Evolutionary conservation across 2,797 vertebrate genomes (phyloP).

Genomic region (Emydoidea blandingii): DNA sequence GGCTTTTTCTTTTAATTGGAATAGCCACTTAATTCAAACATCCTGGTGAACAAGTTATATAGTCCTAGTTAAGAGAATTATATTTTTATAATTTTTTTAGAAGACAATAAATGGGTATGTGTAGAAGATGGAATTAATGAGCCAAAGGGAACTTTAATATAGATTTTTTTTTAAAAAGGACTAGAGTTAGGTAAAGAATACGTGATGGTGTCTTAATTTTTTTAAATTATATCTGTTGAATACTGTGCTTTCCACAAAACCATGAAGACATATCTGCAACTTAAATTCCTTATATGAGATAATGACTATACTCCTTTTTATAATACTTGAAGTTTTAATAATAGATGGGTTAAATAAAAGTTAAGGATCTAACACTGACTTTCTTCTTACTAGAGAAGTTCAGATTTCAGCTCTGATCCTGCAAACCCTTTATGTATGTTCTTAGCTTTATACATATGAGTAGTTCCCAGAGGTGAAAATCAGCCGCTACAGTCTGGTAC

Average conservation of each 20-base stretch:
- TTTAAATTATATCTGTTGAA: accelerated
- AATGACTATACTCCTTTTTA: background rate
- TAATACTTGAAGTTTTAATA: background rate
- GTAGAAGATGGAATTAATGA: background rate
- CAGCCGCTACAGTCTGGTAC: no score
- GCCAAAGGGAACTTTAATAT: background rate
- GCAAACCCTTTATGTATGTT: conserved; percentile 10
- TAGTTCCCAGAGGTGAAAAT: background rate
- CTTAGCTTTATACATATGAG: background rate
- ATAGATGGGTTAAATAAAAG: background rate
- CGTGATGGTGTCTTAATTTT: background rate
- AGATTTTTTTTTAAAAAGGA: background rate
- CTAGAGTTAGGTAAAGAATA: background rate
- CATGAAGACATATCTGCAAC: background rate
- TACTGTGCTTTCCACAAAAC: background rate
- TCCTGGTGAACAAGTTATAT: no score
- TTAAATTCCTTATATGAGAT: background rate
- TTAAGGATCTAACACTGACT: background rate
- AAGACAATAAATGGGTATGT: background rate
- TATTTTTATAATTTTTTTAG: background rate
- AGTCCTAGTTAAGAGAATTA: background rate
- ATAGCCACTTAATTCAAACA: accelerated
- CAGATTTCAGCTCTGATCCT: background rate
- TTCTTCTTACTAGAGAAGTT: background rate
- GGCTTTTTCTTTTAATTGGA: background rate